Evolutionary conservation across 2,113 vertebrate species (phyloP).

Genomic region (Odobenus rosmarus): DNA sequence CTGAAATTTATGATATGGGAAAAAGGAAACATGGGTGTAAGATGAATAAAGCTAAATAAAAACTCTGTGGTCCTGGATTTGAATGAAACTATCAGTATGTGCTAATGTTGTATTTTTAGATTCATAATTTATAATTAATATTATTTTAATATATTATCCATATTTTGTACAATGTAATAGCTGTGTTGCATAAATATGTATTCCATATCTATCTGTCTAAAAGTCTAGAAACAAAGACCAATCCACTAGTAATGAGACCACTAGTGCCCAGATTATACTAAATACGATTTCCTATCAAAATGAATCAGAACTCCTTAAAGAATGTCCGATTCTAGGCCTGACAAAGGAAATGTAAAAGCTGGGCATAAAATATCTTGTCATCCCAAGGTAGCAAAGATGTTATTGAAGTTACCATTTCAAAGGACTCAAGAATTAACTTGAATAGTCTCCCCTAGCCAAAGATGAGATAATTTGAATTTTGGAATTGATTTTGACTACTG

Average conservation of each 20-base stretch:
- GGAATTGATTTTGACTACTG: conserved; percentile 7
- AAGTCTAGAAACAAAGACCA: not conserved
- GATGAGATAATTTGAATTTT: not conserved
- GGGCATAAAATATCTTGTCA: not conserved
- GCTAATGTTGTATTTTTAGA: not conserved
- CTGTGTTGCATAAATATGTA: not conserved
- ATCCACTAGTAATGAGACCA: not conserved
- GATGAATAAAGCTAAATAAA: not conserved
- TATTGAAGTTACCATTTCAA: not conserved
- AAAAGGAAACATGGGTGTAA: not conserved
- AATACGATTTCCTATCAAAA: not conserved
- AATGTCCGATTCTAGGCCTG: not conserved
- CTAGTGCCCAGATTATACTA: not conserved
- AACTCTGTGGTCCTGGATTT: not conserved
- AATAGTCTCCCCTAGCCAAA: not conserved
- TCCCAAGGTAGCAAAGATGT: not conserved
- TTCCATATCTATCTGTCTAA: not conserved
- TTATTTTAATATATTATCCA: not conserved
- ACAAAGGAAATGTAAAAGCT: not conserved
- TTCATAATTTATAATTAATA: not conserved
- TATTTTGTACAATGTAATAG: not conserved
- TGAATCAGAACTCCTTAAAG: not conserved
- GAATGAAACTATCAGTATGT: not conserved
- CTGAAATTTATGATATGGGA: not conserved
- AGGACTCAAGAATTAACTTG: not conserved